A percentile compares a stretch with the other conserved stretches of the same genome.
phyloP scores from a whole-genome alignment of 2,888 invertebrate species.

The Drosophila pseudotakahashii region DNA sequence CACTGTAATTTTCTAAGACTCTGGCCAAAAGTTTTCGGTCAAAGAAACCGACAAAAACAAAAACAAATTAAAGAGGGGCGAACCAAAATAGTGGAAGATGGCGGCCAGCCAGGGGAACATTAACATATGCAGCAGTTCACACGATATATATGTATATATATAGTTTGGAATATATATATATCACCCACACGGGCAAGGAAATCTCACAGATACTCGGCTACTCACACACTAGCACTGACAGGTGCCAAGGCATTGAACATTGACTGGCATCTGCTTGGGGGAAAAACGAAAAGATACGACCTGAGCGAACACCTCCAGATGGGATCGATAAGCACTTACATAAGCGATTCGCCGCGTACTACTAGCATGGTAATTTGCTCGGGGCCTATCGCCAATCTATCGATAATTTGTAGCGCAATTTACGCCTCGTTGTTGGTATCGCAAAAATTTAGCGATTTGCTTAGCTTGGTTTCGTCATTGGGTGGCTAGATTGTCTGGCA shows the following conservation, averaged over 20 bases:
- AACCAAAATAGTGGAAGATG: conserved; percentile 57
- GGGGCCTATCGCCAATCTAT: conserved; percentile 64
- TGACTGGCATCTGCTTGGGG: conserved; percentile 62
- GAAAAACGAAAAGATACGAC: background rate
- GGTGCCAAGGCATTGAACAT: conserved; percentile 74
- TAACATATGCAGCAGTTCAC: conserved; percentile 77
- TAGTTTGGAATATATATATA: conserved; percentile 62
- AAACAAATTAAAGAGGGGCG: conserved; percentile 31
- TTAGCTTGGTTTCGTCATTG: conserved; percentile 37
- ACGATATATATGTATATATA: conserved; percentile 73
- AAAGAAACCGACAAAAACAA: conserved; percentile 38
- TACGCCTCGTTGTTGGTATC: conserved; percentile 59
- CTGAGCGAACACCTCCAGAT: conserved; percentile 34
- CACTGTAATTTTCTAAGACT: conserved; percentile 70
- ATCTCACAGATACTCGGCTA: conserved; percentile 20
- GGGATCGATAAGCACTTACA: conserved; percentile 33
- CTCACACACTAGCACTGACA: conserved; percentile 52
- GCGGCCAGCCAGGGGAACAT: conserved; percentile 61
- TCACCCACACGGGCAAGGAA: conserved; percentile 32
- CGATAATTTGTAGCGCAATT: conserved; percentile 70
- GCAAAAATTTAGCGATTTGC: conserved; percentile 28
- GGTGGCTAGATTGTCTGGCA: conserved; percentile 67
- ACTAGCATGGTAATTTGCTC: conserved; percentile 57
- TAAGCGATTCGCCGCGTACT: conserved; percentile 34
- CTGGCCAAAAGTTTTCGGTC: conserved; percentile 36